Evolutionary conservation across 2,797 vertebrate species (phyloP).

Genomic region (Austrolebias charrua): DNA sequence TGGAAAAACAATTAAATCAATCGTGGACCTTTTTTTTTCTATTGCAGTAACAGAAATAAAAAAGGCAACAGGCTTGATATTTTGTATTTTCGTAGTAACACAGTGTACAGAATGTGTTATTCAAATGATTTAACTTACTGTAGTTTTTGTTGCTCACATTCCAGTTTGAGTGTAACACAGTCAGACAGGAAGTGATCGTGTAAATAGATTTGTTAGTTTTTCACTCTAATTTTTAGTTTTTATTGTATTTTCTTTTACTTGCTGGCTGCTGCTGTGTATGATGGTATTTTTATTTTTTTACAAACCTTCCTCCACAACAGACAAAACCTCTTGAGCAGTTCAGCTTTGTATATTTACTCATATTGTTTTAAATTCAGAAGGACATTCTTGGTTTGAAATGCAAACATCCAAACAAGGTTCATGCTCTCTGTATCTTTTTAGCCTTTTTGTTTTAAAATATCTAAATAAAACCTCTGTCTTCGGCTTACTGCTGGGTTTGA

Average conservation of each 20-base stretch:
- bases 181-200: neutral
- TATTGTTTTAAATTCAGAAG: neutral
- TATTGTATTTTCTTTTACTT: neutral
- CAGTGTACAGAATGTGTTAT: neutral
- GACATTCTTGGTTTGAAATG: too few relatives aligned
- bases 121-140: neutral
- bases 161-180: neutral
- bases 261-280: conserved; percentile 5
- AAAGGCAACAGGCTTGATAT: neutral
- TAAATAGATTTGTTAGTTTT: neutral
- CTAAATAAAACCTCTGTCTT: neutral
- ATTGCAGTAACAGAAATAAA: neutral
- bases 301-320: neutral
- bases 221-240: neutral
- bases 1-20: too few relatives aligned
- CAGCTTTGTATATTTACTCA: neutral
- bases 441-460: neutral
- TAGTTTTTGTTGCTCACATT: conserved; percentile 10
- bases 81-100: neutral
- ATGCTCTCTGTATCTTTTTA: neutral
- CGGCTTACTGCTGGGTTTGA: neutral
- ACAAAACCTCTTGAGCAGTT: conserved; percentile 1
- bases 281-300: neutral
- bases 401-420: too few relatives aligned
- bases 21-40: too few relatives aligned